A percentile compares a stretch with the other conserved stretches of the same genome.
These are phyloP conservation scores for Zhuqinia jingwanae DNA, from an alignment of 2,888 invertebrate genomes.

Conservation along the genomic window DNA sequence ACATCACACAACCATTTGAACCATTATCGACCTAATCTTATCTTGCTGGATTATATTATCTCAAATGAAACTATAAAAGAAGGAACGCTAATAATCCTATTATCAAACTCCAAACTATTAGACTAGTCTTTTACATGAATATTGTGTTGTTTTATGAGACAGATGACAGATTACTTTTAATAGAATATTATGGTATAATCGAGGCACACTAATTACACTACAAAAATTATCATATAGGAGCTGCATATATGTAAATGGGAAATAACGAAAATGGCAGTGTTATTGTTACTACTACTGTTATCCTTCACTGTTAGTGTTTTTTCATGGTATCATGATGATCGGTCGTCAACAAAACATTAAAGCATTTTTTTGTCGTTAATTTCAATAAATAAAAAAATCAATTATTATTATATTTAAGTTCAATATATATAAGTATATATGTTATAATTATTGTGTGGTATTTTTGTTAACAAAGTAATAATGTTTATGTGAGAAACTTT, in stretches of 20 bases:
- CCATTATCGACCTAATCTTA: no score
- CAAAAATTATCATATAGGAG: no score
- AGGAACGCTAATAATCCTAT: neutral
- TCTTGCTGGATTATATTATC: no score
- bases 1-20: no score
- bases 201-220: neutral
- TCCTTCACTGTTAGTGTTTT: no score
- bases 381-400: no score
- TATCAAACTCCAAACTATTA: slow-evolving; percentile 16
- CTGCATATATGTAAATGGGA: no score
- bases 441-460: slow-evolving; percentile 7
- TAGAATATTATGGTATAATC: neutral
- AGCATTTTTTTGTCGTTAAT: no score
- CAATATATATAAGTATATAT: no score
- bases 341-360: no score
- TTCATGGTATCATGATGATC: neutral
- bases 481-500: neutral
- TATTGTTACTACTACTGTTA: no score
- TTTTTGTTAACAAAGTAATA: slow-evolving; percentile 40
- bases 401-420: neutral
- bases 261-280: neutral
- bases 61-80: no score
- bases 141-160: neutral
- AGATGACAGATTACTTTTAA: neutral
- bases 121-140: slow-evolving; percentile 40